A percentile compares a stretch with the other conserved stretches of the same genome.
Evolutionary conservation across 2,888 invertebrate species (phyloP).

Genomic region (Ichneumoninae sp.): DNA sequence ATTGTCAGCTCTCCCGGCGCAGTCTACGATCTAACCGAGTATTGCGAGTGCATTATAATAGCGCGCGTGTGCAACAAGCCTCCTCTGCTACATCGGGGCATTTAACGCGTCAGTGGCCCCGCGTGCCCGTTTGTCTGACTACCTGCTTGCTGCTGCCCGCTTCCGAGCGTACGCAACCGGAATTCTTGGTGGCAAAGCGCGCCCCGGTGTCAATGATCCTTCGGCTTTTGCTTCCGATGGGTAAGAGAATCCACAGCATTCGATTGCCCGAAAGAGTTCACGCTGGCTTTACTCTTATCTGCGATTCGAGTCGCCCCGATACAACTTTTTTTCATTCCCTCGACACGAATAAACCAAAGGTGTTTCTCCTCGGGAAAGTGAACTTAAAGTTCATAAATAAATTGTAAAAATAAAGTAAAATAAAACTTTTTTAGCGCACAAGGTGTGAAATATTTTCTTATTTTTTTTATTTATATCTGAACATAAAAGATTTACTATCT

Average conservation of each 20-base stretch:
- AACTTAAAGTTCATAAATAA: not conserved
- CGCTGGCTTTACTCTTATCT: not conserved
- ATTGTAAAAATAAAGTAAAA: not conserved
- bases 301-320: not conserved
- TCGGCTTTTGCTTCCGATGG: conserved; percentile 23
- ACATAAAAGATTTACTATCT: too few relatives aligned
- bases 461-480: too few relatives aligned
- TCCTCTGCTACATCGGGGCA: conserved; percentile 37
- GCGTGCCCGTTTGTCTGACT: conserved; percentile 21
- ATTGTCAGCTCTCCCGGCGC: conserved; percentile 9
- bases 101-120: conserved; percentile 41
- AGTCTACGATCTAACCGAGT: conserved; percentile 6
- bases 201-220: conserved; percentile 53
- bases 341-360: not conserved
- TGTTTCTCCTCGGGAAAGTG: not conserved
- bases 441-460: too few relatives aligned
- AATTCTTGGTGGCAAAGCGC: conserved; percentile 41
- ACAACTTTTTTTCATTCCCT: not conserved
- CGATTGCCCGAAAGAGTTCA: not conserved
- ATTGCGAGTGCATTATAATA: not conserved
- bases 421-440: too few relatives aligned
- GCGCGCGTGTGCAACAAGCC: conserved; percentile 18
- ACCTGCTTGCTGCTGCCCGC: conserved; percentile 24
- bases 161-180: conserved; percentile 42
- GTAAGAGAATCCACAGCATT: not conserved